These are phyloP conservation scores for Neofelis nebulosa DNA, from an alignment of 2,113 vertebrate genomes.

Conservation along the genomic window DNA sequence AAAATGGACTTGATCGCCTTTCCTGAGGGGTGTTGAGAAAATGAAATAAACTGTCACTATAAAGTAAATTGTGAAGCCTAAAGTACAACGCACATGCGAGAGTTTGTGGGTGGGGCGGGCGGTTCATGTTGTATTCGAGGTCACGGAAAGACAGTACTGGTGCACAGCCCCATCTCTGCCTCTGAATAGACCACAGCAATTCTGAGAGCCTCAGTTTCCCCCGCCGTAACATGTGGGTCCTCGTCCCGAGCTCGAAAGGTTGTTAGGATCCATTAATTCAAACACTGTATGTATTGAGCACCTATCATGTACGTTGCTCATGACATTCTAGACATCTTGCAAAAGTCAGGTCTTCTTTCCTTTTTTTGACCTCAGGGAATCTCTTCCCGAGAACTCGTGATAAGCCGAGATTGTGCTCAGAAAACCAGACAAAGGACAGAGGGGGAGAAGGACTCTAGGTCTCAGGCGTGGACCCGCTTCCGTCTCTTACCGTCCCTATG, in stretches of 20 bases:
- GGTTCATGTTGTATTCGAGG: fast-evolving
- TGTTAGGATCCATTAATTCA: neutral
- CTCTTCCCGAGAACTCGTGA: neutral
- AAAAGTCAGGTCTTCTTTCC: too few relatives aligned
- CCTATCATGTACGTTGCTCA: fast-evolving
- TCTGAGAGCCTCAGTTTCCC: neutral
- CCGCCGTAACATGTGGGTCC: too few relatives aligned
- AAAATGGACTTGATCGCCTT: neutral
- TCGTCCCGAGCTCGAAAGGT: neutral
- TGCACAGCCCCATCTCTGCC: neutral
- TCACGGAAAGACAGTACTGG: neutral
- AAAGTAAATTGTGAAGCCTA: neutral
- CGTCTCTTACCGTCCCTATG: neutral
- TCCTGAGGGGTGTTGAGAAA: neutral
- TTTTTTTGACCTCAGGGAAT: neutral
- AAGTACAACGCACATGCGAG: fast-evolving
- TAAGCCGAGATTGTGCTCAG: neutral
- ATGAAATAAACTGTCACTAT: neutral
- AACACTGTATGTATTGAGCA: fast-evolving
- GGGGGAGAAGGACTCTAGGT: neutral
- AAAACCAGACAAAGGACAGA: neutral
- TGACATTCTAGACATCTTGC: neutral
- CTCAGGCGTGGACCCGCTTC: neutral
- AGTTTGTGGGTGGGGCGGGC: fast-evolving
- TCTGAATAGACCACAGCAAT: neutral